Evolutionary conservation across 30 jellyfish, hydroid and myxozoan genomes (phyloP), one percentile per base, ranked within the genome.

Genomic region (Haliclystus octoradiatus): DNA sequence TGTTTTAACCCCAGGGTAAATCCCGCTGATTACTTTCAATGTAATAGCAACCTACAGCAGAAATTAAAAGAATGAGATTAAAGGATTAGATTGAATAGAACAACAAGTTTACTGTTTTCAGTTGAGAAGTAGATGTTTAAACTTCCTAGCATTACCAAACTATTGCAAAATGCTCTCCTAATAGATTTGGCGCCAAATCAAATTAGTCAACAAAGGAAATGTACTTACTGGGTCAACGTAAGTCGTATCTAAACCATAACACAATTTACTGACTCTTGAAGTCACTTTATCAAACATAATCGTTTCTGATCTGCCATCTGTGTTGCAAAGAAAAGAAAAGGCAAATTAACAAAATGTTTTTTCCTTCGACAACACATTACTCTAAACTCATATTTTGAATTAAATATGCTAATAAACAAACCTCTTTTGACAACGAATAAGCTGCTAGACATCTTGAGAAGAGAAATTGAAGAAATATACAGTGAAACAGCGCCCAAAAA

Each of bases 1-100:
- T 34, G 99, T 92, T 28, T 95, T 77, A 23, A 92, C 94, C 26
- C 99, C 99, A 22, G 99, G 80, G 65, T 92, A 92, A 53, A 92
- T 82, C 22, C 99, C 99, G 66, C 83, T 87, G 63, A 92, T 92
- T 9, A 83, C 96, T 62, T 92, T 92, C 73, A 78, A 57, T 2
- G 99, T 92, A 28, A 92, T 92, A 3, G 92, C 96, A 77, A 72
- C 90, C 99, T 92, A 61, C 9, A 74, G 72, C 3, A 64, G 28
- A 26, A 24, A 26, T 13, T 5, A 9, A 40, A 40, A 40, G 57
- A 40, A 40, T n/a, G n/a, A n/a, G n/a, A n/a, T n/a, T n/a, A n/a
- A n/a, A n/a, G n/a, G n/a, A n/a, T n/a, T n/a, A n/a, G n/a, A n/a
- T n/a, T n/a, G n/a, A n/a, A n/a, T n/a, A n/a, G n/a, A n/a, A n/a